Percentiles rank a stretch among this genome's conserved stretches.
Evolutionary conservation across 2,113 vertebrate genomes (phyloP).

Genomic region (Paratilapia polleni): DNA sequence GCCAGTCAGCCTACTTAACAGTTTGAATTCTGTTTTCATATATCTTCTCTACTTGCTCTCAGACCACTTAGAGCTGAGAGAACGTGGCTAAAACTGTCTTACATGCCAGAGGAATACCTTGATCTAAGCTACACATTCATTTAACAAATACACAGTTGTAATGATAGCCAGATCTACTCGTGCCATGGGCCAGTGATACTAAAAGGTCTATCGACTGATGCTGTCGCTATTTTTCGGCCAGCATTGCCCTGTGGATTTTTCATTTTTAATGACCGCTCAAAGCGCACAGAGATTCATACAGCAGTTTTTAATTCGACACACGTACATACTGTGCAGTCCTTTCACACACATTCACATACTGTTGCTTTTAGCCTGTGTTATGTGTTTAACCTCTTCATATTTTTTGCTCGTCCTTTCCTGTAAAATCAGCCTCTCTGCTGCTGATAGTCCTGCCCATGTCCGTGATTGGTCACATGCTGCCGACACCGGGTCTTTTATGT

Average conservation of each 20-base stretch:
- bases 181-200: neutral
- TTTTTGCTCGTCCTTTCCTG: too few relatives aligned
- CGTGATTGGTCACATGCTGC: too few relatives aligned
- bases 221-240: neutral
- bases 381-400: too few relatives aligned
- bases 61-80: too few relatives aligned
- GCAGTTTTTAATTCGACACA: neutral
- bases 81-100: neutral
- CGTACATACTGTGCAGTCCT: neutral
- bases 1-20: too few relatives aligned
- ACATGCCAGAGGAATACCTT: neutral
- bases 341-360: neutral
- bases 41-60: too few relatives aligned
- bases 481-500: too few relatives aligned
- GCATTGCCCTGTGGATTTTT: neutral
- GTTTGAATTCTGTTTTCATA: too few relatives aligned
- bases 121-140: too few relatives aligned
- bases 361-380: too few relatives aligned
- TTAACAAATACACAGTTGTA: neutral
- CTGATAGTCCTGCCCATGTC: too few relatives aligned
- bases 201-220: neutral
- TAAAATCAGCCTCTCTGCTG: too few relatives aligned
- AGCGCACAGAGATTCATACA: neutral
- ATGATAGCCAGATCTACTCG: neutral
- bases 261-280: neutral